A percentile compares a stretch with the other conserved stretches of the same genome.
These are phyloP conservation scores for Horisme vitalbata DNA, from an alignment of 2,888 invertebrate species.

Conservation along the genomic window DNA sequence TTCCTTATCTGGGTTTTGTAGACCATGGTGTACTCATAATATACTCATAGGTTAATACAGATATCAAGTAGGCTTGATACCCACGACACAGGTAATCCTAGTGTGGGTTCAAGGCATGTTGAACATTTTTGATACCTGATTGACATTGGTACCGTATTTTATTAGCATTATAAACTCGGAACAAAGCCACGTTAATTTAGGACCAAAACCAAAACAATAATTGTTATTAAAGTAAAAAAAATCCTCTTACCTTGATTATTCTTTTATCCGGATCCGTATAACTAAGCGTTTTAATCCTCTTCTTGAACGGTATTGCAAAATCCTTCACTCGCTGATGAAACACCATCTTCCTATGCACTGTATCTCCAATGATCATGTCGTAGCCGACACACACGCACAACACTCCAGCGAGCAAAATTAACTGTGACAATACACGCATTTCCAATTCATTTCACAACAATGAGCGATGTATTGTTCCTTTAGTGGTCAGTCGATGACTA, in stretches of 20 bases:
- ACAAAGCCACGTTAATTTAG: no score
- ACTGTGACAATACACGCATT: constrained; percentile 60
- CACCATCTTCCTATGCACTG: constrained; percentile 75
- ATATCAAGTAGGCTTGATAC: no score
- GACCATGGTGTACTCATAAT: no score
- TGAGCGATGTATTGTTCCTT: constrained; percentile 33
- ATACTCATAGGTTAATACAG: no score
- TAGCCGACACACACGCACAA: constrained; percentile 52
- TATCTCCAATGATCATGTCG: constrained; percentile 76
- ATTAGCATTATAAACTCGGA: no score
- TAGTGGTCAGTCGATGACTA: constrained; percentile 34
- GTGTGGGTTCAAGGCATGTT: no score
- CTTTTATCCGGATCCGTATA: constrained; percentile 70
- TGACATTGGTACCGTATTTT: no score
- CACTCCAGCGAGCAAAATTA: constrained; percentile 49
- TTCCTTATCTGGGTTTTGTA: no score
- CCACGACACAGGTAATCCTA: no score
- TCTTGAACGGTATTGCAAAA: constrained; percentile 75
- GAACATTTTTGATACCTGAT: no score
- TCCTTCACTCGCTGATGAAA: constrained; percentile 76
- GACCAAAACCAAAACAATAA: no score
- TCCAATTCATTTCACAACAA: constrained; percentile 51
- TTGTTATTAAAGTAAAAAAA: no score
- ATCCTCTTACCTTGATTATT: constrained; percentile 61
- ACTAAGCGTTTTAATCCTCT: constrained; percentile 64